Evolutionary conservation across 2,113 vertebrate genomes (phyloP), one percentile per base, ranked within the genome.

Genomic region (Tichodroma muraria): DNA sequence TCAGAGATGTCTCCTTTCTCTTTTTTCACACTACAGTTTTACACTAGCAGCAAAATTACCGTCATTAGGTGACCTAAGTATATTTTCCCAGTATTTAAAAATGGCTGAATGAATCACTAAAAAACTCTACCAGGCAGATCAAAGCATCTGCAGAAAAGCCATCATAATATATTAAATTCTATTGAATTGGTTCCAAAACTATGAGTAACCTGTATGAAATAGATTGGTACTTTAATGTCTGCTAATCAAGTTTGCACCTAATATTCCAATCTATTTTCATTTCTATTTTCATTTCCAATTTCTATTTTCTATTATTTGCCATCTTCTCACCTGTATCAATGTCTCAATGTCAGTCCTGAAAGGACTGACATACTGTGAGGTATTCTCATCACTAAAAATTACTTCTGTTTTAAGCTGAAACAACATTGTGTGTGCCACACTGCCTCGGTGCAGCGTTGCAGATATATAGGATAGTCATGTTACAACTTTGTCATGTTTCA

Each of bases 51-150:
- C 59, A 91, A 82, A 93, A 91, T 63, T 83, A 85, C 64, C 0
- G 0, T 80, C 59, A 82, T 95, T 89, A 91, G 81, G 63, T 77
- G 84, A 92, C 54, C 66, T 87, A 90, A 84, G 57, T 72, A 9
- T 91, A 87, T 87, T 91, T 95, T 85, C 84, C 35, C 50, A 54
- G 20, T 63, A 61, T 89, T 93, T 85, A 84, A 82, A 94, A 95
- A 92, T 42, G 61, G 49, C 80, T 49, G 53, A 78, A 65, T 88
- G 60, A 90, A 84, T 92, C 65, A 84, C 73, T 75, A 64, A 80
- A 93, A 83, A 53, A 16, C 1, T 8, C 57, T 85, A 85, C 80
- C 89, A 87, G 49, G 38, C 35, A 88, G 78, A 91, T 85, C 95
- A 92, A 91, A 93, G 59, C 68, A 80, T 45, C 63, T 82, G 70